Evolutionary conservation across 2,888 invertebrate species (phyloP).

Genomic region (Crepidodera aurea): DNA sequence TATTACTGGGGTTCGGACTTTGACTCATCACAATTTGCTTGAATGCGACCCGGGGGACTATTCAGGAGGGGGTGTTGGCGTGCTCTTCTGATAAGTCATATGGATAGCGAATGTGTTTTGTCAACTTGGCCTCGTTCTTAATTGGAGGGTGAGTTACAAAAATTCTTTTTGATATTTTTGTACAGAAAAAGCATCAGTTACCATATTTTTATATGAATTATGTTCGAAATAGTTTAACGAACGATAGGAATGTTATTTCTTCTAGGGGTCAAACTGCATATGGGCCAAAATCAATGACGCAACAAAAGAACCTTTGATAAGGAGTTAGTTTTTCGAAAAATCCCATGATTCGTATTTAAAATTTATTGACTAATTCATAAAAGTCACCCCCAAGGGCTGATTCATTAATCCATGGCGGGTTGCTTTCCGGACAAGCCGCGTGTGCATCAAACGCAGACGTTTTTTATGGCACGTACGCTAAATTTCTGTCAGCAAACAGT

Average conservation of each 20-base stretch:
- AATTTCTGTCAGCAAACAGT: slow-evolving; percentile 12
- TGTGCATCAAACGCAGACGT: slow-evolving; percentile 3
- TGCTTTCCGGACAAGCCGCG: neutral
- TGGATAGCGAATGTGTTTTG: neutral
- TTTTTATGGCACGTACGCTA: slow-evolving; percentile 6
- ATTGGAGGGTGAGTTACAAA: no score
- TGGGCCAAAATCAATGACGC: no score
- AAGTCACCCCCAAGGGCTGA: neutral
- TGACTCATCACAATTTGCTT: slow-evolving; percentile 37
- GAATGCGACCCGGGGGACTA: neutral
- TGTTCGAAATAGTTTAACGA: no score
- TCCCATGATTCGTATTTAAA: no score
- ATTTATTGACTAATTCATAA: neutral
- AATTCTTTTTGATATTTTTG: no score
- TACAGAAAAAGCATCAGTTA: no score
- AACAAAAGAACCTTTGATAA: no score
- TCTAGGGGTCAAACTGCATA: no score
- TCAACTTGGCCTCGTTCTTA: no score
- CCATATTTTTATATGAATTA: no score
- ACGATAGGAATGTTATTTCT: no score
- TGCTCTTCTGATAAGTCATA: neutral
- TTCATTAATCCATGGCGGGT: neutral
- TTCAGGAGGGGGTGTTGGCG: neutral
- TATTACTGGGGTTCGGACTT: slow-evolving; percentile 30
- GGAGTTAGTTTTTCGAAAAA: no score